phyloP scores from a whole-genome alignment of 2,113 vertebrate species.

The Osmerus eperlanus region DNA sequence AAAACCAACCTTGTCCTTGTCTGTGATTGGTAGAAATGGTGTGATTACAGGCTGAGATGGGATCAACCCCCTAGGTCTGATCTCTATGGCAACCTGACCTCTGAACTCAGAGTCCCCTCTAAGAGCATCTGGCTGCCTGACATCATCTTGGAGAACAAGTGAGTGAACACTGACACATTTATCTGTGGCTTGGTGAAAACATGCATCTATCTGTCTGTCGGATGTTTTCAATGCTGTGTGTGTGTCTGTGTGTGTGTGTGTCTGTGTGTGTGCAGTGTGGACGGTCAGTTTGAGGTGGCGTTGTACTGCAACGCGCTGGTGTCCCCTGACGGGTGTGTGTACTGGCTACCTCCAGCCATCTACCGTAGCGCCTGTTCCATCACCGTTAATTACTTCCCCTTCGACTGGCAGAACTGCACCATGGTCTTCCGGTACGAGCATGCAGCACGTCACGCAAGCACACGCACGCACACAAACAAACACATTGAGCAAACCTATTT shows the following conservation, averaged over 20 bases:
- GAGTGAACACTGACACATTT: slow-evolving; percentile 32
- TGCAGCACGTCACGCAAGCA: not conserved
- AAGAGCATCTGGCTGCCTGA: slow-evolving; percentile 91
- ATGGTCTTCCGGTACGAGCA: slow-evolving; percentile 86
- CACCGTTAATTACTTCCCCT: slow-evolving; percentile 91
- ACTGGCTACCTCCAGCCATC: slow-evolving; percentile 93
- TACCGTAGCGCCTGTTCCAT: slow-evolving; percentile 87
- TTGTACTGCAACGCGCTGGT: slow-evolving; percentile 85
- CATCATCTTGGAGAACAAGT: slow-evolving; percentile 93
- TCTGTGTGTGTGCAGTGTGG: slow-evolving; percentile 70
- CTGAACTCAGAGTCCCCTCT: slow-evolving; percentile 79
- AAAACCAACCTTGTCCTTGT: slow-evolving; percentile 11
- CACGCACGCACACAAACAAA: not conserved
- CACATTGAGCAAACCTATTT: no score
- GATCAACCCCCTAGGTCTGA: slow-evolving; percentile 62
- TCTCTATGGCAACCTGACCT: slow-evolving; percentile 77
- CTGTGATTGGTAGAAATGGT: slow-evolving; percentile 78
- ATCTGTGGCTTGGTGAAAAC: not conserved
- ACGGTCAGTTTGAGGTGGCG: slow-evolving; percentile 88
- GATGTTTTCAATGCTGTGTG: not conserved
- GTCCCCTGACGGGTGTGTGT: slow-evolving; percentile 76
- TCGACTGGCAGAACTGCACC: slow-evolving; percentile 98
- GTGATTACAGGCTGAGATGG: slow-evolving; percentile 87
- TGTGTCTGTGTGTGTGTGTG: not conserved
- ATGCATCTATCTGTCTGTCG: not conserved